phyloP scores from a whole-genome alignment of 2,888 invertebrate species.

The Pedicia rivosa region DNA sequence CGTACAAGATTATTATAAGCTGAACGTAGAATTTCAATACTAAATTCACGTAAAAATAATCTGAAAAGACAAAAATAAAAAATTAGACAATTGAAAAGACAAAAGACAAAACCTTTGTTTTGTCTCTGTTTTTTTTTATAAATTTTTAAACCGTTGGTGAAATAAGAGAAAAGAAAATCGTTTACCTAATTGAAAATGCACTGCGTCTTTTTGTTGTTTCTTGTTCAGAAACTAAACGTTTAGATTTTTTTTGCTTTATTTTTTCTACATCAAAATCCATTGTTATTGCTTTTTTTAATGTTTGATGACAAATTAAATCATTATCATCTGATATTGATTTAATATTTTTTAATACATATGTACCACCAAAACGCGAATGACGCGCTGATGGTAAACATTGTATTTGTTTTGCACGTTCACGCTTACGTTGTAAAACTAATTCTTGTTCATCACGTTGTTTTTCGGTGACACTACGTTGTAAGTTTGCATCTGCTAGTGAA shows the following conservation, averaged over 20 bases:
- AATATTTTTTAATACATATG: slow-evolving; percentile 81
- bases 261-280: slow-evolving; percentile 67
- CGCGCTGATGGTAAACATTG: slow-evolving; percentile 31
- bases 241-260: slow-evolving; percentile 59
- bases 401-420: slow-evolving; percentile 39
- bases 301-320: slow-evolving; percentile 78
- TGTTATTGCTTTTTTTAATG: slow-evolving; percentile 57
- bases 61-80: slow-evolving; percentile 40
- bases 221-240: slow-evolving; percentile 48
- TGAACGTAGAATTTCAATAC: slow-evolving; percentile 78
- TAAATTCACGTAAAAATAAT: slow-evolving; percentile 85
- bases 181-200: slow-evolving; percentile 63
- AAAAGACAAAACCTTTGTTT: too few relatives aligned
- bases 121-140: neutral
- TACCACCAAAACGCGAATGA: slow-evolving; percentile 88
- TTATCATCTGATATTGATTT: slow-evolving; percentile 84
- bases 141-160: neutral
- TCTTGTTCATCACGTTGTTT: slow-evolving; percentile 75
- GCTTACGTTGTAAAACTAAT: slow-evolving; percentile 51
- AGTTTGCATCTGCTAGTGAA: slow-evolving; percentile 55
- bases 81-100: too few relatives aligned
- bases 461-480: slow-evolving; percentile 62
- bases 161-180: slow-evolving; percentile 6
- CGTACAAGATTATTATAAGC: slow-evolving; percentile 89
- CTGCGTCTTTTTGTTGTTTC: slow-evolving; percentile 55